Percentiles rank a stretch among this genome's conserved stretches.
phyloP scores from a whole-genome alignment of 1,140 invertebrate genomes.

The Aculops lycopersici region DNA sequence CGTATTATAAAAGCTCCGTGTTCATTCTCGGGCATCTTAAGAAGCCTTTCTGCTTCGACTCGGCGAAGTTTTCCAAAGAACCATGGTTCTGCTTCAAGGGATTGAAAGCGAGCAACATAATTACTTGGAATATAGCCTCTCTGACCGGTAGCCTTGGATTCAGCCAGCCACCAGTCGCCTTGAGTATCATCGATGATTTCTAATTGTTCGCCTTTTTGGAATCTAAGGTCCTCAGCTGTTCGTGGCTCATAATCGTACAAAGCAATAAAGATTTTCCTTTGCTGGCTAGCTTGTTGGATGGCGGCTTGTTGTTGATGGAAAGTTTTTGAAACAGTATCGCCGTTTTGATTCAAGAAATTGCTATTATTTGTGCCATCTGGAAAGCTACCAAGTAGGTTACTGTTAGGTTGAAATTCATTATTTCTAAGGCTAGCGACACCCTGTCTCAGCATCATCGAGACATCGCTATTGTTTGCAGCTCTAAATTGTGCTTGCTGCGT shows the following conservation, averaged over 20 bases:
- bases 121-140: conserved; percentile 98
- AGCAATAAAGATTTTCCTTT: conserved; percentile 89
- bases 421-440: too few species aligned
- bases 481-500: too few species aligned
- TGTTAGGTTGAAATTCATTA: too few species aligned
- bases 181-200: conserved; percentile 94
- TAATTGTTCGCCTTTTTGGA: conserved; percentile 87
- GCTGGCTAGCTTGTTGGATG: too few species aligned
- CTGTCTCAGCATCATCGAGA: too few species aligned
- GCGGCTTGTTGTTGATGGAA: too few species aligned
- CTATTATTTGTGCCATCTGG: too few species aligned
- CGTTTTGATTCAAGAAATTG: too few species aligned
- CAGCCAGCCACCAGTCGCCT: conserved; percentile 96
- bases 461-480: too few species aligned
- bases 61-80: conserved; percentile 98
- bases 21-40: conserved; percentile 80
- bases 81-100: conserved; percentile 99
- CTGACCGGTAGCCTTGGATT: conserved; percentile 66
- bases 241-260: conserved; percentile 94
- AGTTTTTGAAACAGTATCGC: too few species aligned
- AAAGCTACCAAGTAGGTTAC: too few species aligned
- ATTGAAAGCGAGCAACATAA: conserved; percentile 93
- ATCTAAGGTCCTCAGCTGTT: conserved; percentile 90
- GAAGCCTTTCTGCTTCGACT: conserved; percentile 94
- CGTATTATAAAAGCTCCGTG: conserved; percentile 93